phyloP scores from a whole-genome alignment of 2,888 invertebrate genomes.

The Synergus japonicus region DNA sequence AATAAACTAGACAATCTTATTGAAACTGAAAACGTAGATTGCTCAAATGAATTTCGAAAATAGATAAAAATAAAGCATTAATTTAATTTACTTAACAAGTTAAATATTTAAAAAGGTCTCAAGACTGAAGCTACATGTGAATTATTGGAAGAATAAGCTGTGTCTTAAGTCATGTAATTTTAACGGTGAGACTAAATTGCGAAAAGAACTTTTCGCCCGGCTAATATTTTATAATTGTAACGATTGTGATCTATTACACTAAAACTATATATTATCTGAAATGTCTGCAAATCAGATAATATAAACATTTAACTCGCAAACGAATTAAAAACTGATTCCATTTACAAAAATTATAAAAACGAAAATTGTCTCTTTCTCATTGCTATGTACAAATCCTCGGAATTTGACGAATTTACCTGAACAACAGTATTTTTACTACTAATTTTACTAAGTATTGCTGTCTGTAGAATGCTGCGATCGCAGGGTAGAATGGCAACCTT shows the following conservation, averaged over 20 bases:
- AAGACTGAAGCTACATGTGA: neutral
- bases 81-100: neutral
- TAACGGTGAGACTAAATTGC: neutral
- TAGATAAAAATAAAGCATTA: neutral
- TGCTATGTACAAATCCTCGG: slow-evolving; percentile 61
- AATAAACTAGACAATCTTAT: neutral
- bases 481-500: slow-evolving; percentile 88
- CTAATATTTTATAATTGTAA: slow-evolving; percentile 15
- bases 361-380: slow-evolving; percentile 51
- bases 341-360: slow-evolving; percentile 43
- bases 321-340: slow-evolving; percentile 6
- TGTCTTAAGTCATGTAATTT: neutral
- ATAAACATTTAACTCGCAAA: slow-evolving; percentile 1
- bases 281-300: slow-evolving; percentile 7
- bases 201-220: neutral
- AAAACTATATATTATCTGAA: slow-evolving; percentile 6
- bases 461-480: slow-evolving; percentile 72
- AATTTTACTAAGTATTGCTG: slow-evolving; percentile 67
- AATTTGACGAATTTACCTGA: slow-evolving; percentile 47
- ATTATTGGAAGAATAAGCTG: slow-evolving; percentile 25
- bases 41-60: neutral
- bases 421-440: slow-evolving; percentile 31
- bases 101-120: neutral
- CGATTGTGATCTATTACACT: neutral
- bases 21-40: neutral